Evolutionary conservation across 92 coral and sea anemone species (phyloP), one percentile per base, ranked within the genome.

Genomic region (Micromussa lordhowensis): DNA sequence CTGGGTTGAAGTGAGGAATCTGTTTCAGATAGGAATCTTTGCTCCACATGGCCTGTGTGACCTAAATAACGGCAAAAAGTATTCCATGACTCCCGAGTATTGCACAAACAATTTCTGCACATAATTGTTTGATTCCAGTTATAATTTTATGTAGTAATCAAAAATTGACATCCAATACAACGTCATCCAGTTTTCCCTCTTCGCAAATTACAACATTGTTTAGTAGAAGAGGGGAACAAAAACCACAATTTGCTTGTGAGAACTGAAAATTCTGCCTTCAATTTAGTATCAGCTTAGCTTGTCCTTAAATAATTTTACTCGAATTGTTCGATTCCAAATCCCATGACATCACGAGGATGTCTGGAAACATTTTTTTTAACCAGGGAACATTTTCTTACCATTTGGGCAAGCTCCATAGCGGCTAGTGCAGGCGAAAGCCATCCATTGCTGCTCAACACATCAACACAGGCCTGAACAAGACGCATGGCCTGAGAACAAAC

Each of bases 11-110:
- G 85, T 97, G 99, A 44, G 99, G 99, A 85, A 97, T 95, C 89
- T 97, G 99, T 80, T 92, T 97, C 53, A 97, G 87, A 81, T 97
- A 97, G 1, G 99, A 97, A 80, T 97, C 99, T 90, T 97, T 97
- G 92, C 99, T 97, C 99, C 99, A 97, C 99, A 97, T 97, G 34
- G 99, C 98, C 83, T 97, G 99, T 16, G 99, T 97, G 15, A 86
- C 96, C 99, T 97, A 88, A 74, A 31, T 61, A 36, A 72, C 83
- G 24, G n/a, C 75, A 76, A 58, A 59, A 22, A 4, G 7, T 36
- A 1, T 26, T 29, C 40, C 7, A 32, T 21, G 2, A 15, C 5
- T 61, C 18, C 29, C 0, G 5, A 24, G 30, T 13, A 61, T 24
- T 61, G 68, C 0, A 61, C 68, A 21, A 3, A 26, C 68, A 7